Percentiles rank a stretch among this genome's conserved stretches.
Conservation (phyloP, 2,797 vertebrate genomes). For the Tangara arthus region DNA sequence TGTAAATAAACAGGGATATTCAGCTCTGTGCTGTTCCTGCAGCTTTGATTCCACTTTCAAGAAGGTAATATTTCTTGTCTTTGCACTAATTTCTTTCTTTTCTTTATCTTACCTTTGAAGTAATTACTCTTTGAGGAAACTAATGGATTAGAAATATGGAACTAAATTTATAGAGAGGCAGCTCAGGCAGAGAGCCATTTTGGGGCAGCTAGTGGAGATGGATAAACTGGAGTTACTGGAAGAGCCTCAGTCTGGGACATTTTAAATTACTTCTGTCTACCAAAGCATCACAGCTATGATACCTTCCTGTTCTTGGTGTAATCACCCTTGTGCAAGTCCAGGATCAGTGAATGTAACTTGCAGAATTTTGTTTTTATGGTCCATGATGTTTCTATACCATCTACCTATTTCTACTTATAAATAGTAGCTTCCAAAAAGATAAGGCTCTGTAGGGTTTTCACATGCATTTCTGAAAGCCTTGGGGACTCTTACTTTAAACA, state of each 20-base stretch:
- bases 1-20: constrained; percentile 21
- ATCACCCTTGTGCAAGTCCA: background rate
- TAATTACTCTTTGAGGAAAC: background rate
- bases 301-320: background rate
- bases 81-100: background rate
- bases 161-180: background rate
- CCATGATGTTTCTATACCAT: background rate
- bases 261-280: background rate
- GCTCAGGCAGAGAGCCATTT: background rate
- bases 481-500: background rate
- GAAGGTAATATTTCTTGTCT: background rate
- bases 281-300: background rate
- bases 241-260: background rate
- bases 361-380: background rate
- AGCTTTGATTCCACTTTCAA: background rate
- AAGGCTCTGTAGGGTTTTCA: background rate
- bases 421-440: background rate
- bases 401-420: background rate
- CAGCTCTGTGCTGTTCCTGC: background rate
- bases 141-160: background rate
- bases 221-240: background rate
- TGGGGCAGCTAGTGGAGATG: rapidly evolving
- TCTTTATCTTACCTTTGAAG: background rate
- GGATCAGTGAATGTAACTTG: background rate
- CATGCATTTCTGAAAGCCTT: background rate